Conservation (phyloP, 1,140 invertebrate genomes). For the Teleogryllus occipitalis region DNA sequence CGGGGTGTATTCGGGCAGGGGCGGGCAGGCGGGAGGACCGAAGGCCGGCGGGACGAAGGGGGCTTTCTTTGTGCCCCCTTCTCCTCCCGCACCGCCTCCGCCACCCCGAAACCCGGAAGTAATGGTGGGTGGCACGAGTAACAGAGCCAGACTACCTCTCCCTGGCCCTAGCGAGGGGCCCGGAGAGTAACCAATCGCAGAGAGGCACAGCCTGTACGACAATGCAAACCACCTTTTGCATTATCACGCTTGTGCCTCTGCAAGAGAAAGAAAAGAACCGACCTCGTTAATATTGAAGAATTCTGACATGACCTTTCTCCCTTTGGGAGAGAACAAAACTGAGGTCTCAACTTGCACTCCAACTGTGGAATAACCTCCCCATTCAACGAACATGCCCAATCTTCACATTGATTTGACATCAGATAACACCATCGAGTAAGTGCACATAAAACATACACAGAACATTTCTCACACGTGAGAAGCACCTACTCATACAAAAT, state of each 20-base stretch:
- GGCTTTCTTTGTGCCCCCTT: slow-evolving; percentile 24
- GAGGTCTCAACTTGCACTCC: not conserved
- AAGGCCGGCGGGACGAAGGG: not conserved
- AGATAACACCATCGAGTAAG: too few relatives aligned
- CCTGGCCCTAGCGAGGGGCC: slow-evolving; percentile 6
- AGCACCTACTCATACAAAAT: too few relatives aligned
- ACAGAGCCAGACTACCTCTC: slow-evolving; percentile 12
- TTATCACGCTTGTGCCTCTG: slow-evolving; percentile 42
- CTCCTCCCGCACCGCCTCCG: slow-evolving; percentile 29
- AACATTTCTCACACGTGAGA: too few relatives aligned
- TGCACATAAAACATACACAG: too few relatives aligned
- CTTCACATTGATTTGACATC: too few relatives aligned
- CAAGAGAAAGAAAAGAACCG: slow-evolving; percentile 42
- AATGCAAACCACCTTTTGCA: slow-evolving; percentile 24
- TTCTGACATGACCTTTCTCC: not conserved
- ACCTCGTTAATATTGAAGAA: slow-evolving; percentile 18
- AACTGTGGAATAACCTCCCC: not conserved
- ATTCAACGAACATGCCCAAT: not conserved
- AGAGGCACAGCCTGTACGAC: slow-evolving; percentile 25
- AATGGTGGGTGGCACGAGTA: not conserved
- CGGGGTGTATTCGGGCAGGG: not conserved
- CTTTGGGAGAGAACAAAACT: not conserved
- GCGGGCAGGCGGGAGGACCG: slow-evolving; percentile 8
- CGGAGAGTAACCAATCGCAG: slow-evolving; percentile 19
- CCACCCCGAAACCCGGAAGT: slow-evolving; percentile 9